Conservation (phyloP, 2,888 invertebrate genomes). For the Cheilosia vernalis region DNA sequence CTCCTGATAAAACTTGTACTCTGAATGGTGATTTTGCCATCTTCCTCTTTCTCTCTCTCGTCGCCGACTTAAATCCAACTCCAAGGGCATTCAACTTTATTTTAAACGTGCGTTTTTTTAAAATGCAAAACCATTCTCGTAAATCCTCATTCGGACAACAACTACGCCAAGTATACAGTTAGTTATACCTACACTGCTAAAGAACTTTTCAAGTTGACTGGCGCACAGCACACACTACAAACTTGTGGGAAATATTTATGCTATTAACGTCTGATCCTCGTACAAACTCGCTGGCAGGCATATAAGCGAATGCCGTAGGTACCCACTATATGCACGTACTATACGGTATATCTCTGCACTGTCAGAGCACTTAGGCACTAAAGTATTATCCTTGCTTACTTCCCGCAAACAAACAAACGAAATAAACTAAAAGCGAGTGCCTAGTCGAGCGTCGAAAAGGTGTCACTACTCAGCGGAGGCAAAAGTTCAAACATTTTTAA, state of each 20-base stretch:
- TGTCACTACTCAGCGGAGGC: constrained; percentile 69
- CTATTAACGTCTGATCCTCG: constrained; percentile 12
- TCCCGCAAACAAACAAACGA: constrained; percentile 50
- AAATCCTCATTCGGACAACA: no score
- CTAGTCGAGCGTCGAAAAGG: constrained; percentile 67
- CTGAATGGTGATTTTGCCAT: no score
- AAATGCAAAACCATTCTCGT: no score
- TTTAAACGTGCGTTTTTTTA: no score
- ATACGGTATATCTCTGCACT: constrained; percentile 13
- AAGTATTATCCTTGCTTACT: constrained; percentile 55
- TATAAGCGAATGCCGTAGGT: constrained; percentile 3
- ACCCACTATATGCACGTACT: constrained; percentile 1
- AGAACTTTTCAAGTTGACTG: constrained; percentile 2
- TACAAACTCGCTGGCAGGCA: constrained; percentile 1
- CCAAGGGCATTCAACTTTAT: no score
- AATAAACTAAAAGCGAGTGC: constrained; percentile 40
- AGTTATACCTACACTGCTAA: no score
- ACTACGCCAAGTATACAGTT: no score
- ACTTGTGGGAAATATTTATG: constrained; percentile 13
- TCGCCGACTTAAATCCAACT: no score
- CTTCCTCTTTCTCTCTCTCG: no score
- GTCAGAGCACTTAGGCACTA: constrained; percentile 38
- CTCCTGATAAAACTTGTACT: no score
- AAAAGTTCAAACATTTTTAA: constrained; percentile 66
- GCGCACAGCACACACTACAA: not conserved